phyloP scores from a whole-genome alignment of 2,888 invertebrate genomes.

The Epistrophella euchroma region DNA sequence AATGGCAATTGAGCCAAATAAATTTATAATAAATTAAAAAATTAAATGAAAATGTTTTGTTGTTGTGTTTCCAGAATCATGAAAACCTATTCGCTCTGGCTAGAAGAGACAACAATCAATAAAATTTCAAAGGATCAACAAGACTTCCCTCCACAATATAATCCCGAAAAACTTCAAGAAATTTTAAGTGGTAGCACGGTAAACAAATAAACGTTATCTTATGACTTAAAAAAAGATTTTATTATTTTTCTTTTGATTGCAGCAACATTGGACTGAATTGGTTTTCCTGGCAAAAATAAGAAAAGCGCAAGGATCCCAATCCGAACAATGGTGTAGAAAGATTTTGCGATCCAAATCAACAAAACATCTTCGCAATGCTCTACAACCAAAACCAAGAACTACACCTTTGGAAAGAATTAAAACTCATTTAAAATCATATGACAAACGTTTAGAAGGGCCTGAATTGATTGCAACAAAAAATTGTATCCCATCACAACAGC shows the following conservation, averaged over 20 bases:
- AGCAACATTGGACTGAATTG: constrained; percentile 88
- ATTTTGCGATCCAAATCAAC: constrained; percentile 83
- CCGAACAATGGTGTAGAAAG: constrained; percentile 85
- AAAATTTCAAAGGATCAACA: constrained; percentile 83
- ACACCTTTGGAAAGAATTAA: constrained; percentile 86
- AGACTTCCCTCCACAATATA: constrained; percentile 89
- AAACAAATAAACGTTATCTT: constrained; percentile 73
- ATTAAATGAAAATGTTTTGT: too few relatives aligned
- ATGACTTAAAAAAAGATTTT: not conserved
- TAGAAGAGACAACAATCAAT: constrained; percentile 91
- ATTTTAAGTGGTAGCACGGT: constrained; percentile 87
- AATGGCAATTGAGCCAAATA: too few relatives aligned
- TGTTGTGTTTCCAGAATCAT: constrained; percentile 84
- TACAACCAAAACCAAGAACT: constrained; percentile 78
- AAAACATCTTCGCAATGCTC: constrained; percentile 76
- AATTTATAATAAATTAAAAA: too few relatives aligned
- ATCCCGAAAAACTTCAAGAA: constrained; percentile 86
- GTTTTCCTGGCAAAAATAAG: constrained; percentile 86
- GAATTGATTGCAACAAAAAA: constrained; percentile 69
- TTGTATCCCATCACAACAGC: constrained; percentile 62
- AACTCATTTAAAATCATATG: constrained; percentile 87
- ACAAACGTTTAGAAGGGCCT: constrained; percentile 86
- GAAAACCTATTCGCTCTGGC: constrained; percentile 89
- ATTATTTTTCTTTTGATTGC: constrained; percentile 45
- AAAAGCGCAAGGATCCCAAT: constrained; percentile 84